Evolutionary conservation across 1,140 invertebrate species (phyloP), one percentile per base, ranked within the genome.

Genomic region (Philotrypesis tridentata): DNA sequence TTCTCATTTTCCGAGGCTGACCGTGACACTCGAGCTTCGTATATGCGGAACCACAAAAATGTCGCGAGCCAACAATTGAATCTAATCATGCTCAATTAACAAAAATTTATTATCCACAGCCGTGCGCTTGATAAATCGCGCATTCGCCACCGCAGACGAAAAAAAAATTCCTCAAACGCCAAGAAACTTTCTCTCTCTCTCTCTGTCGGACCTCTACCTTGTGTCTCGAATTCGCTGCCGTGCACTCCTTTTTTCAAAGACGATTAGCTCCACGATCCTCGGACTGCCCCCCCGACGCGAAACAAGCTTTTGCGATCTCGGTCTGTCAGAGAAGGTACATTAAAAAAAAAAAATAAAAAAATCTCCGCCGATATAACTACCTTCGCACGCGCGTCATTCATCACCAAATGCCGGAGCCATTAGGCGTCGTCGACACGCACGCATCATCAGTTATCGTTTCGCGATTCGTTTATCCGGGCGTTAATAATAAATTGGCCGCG

Each of bases 341-440:
- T 11, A 17, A 60, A 60, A 82, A 88, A 90, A 89, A 89, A 88
- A 86, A 76, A 83, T 17, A 89, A 89, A 88, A 86, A 76, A 83
- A 6, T 55, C 48, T 55, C 48, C 83, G 75, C 83, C 83, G 85
- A 83, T 61, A 73, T 23, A 27, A 37, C 2, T 60, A 86, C 82
- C 86, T 80, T 82, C 84, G 80, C 79, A 82, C 75, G 83, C 79
- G 84, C 83, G 84, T 89, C 87, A 89, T 90, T 89, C 86, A 89
- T 89, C 89, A 89, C 89, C 83, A 86, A 65, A 33, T n/a, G 61
- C 25, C 3, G 14, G 23, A 29, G 25, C 25, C 61, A 21, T 33
- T 17, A 70, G 37, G 27, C 31, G 65, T 5, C 65, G 17, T 21
- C 40, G 60, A 48, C 40, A 27, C 85, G 48, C 85, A 82, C 79